A percentile compares a stretch with the other conserved stretches of the same genome.
These are phyloP conservation scores for Coregonus clupeaformis DNA, from an alignment of 2,113 vertebrate genomes.

Conservation along the genomic window DNA sequence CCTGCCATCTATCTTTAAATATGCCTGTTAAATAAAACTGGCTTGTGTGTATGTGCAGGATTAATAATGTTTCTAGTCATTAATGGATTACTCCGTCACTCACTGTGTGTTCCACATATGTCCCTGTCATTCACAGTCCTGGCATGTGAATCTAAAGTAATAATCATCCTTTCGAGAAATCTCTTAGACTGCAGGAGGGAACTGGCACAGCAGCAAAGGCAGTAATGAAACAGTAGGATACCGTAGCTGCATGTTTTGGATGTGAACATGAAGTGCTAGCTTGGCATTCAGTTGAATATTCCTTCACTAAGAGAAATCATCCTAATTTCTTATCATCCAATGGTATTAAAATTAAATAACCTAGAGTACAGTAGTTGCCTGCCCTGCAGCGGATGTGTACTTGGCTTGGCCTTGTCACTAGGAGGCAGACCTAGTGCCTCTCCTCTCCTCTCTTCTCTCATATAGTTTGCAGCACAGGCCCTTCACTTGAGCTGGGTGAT, in stretches of 20 bases:
- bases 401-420: constrained; percentile 12
- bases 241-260: neutral
- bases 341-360: too few species aligned
- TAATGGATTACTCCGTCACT: constrained; percentile 44
- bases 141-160: constrained; percentile 26
- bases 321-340: neutral
- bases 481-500: constrained; percentile 68
- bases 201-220: constrained; percentile 7
- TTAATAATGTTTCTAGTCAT: constrained; percentile 48
- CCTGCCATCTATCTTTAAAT: constrained; percentile 22
- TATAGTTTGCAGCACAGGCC: constrained; percentile 32
- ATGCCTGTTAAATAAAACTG: constrained; percentile 23
- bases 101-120: constrained; percentile 30
- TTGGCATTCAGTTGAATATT: constrained; percentile 11
- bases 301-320: constrained; percentile 23
- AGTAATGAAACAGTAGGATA: constrained; percentile 10
- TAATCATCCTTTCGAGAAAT: constrained; percentile 29
- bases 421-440: too few species aligned
- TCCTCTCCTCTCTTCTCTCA: constrained; percentile 12
- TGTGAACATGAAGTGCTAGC: neutral
- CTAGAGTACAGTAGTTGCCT: too few species aligned
- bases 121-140: constrained; percentile 36
- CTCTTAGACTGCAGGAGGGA: neutral
- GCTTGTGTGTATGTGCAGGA: constrained; percentile 35
- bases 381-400: neutral